Percentiles rank a stretch among this genome's conserved stretches.
These are phyloP conservation scores for Dissostichus mawsoni DNA, from an alignment of 2,113 vertebrate species.

Conservation along the genomic window DNA sequence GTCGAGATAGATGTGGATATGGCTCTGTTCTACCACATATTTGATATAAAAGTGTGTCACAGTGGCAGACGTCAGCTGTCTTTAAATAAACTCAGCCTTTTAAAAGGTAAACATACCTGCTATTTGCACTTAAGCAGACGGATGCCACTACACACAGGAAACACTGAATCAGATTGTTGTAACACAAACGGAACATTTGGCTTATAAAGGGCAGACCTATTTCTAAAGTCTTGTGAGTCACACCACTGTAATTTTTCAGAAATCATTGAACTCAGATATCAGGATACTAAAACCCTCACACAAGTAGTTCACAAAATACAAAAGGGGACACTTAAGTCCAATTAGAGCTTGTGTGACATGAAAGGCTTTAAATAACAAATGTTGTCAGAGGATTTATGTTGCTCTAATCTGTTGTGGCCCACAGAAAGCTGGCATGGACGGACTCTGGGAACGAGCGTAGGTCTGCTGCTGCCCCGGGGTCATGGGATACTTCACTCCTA, in stretches of 20 bases:
- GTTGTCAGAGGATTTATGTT: conserved; percentile 59
- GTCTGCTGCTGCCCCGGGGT: conserved; percentile 52
- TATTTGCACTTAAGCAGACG: conserved; percentile 1
- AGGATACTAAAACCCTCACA: no score
- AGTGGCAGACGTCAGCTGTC: neutral
- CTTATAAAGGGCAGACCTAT: conserved; percentile 26
- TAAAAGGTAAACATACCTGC: conserved; percentile 1
- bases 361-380: conserved; percentile 61
- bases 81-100: neutral
- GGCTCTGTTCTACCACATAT: neutral
- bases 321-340: neutral
- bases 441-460: conserved; percentile 52
- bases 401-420: conserved; percentile 56
- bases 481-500: conserved; percentile 56
- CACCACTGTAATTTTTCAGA: conserved; percentile 25
- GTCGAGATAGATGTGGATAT: neutral
- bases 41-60: neutral
- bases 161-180: neutral
- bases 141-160: neutral
- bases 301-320: neutral
- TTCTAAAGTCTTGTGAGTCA: conserved; percentile 38
- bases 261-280: no score
- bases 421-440: conserved; percentile 58
- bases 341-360: conserved; percentile 43
- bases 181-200: conserved; percentile 17